These are phyloP conservation scores for Pseudomyrmex pallidus DNA, from an alignment of 1,140 invertebrate genomes.

Conservation along the genomic window DNA sequence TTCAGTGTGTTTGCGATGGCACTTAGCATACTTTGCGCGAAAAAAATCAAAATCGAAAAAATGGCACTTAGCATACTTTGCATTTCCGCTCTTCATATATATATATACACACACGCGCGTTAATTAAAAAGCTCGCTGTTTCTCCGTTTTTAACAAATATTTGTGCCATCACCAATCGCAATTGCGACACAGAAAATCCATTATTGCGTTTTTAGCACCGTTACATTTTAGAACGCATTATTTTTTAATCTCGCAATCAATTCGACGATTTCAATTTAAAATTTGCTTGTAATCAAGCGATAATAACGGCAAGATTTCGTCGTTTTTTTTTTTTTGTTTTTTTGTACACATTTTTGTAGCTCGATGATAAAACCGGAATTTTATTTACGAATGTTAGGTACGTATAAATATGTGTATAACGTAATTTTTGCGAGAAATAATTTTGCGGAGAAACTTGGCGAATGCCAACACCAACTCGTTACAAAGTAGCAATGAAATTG, in stretches of 20 bases:
- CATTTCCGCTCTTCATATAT: too few relatives aligned
- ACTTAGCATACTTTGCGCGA: too few relatives aligned
- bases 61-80: too few relatives aligned
- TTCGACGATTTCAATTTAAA: neutral
- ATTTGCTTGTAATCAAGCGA: neutral
- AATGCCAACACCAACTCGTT: neutral
- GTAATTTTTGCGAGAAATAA: neutral
- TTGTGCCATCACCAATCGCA: conserved; percentile 12
- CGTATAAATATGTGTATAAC: neutral
- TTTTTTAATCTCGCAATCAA: neutral
- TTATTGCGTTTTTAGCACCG: neutral
- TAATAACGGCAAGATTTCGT: neutral
- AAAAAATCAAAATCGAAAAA: too few relatives aligned
- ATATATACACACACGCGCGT: neutral
- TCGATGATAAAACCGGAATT: neutral
- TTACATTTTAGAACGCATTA: neutral
- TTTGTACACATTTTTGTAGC: neutral
- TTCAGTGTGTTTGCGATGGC: too few relatives aligned
- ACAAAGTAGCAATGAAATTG: conserved; percentile 1
- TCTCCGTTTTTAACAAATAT: neutral
- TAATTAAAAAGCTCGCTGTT: conserved; percentile 34
- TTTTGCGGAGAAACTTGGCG: neutral
- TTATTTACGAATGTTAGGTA: neutral
- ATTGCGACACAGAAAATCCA: conserved; percentile 3
- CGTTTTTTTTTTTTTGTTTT: neutral